These are phyloP conservation scores for Epinephelus cyanopodus DNA, from an alignment of 2,113 vertebrate species.

Conservation along the genomic window DNA sequence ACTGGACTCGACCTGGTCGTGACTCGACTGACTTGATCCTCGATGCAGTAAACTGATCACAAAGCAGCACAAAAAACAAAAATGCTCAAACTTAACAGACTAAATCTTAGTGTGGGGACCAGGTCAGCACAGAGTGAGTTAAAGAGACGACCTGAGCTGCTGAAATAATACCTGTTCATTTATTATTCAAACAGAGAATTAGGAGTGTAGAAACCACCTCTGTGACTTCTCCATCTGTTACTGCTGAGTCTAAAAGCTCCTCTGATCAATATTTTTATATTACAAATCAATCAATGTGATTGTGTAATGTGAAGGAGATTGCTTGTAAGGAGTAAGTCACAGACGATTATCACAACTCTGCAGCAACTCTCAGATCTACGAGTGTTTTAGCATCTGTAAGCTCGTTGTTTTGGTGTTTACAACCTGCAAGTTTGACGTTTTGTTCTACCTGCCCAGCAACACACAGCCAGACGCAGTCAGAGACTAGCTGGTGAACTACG, in stretches of 20 bases:
- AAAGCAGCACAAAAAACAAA: background rate
- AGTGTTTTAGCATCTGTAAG: background rate
- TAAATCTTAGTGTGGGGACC: background rate
- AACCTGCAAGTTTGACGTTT: background rate
- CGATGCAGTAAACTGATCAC: background rate
- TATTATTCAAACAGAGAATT: constrained; percentile 19
- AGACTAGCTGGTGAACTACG: background rate
- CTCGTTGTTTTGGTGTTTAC: background rate
- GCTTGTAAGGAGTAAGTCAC: background rate
- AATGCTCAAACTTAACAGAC: background rate
- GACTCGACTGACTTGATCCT: background rate
- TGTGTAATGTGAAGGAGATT: background rate
- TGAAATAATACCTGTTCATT: background rate
- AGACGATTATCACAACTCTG: background rate
- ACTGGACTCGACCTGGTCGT: too few relatives aligned
- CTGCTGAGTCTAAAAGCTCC: constrained; percentile 5
- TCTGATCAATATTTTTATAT: background rate
- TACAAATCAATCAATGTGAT: background rate
- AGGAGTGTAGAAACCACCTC: background rate
- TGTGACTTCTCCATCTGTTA: background rate
- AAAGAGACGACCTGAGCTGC: background rate
- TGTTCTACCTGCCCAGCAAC: too few relatives aligned
- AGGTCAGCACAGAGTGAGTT: constrained; percentile 1
- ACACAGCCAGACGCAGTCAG: background rate
- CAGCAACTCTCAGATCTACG: background rate